Evolutionary conservation across 2,797 vertebrate species (phyloP), one percentile per base, ranked within the genome.

Genomic region (Enteromius trimaculatus): DNA sequence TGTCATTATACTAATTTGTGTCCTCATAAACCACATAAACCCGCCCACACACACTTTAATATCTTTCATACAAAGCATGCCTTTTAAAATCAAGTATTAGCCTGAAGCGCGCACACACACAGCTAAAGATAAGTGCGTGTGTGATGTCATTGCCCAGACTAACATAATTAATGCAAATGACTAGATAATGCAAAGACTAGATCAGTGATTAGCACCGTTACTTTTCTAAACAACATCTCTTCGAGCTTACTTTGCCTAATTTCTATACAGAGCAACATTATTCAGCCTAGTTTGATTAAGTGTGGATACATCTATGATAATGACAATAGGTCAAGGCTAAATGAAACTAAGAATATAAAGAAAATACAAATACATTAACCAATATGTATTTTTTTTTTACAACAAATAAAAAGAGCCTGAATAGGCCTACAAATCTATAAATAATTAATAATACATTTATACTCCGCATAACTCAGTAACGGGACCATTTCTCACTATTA

Each of bases 121-220:
- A 19, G 29, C 8, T 55, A 31, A 60, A 82, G 66, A 79, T 60
- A 26, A 44, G 29, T 31, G 49, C 14, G 65, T 62, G 31, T 26
- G 64, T 55, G 47, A 17, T 1, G 53, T 7, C 70, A 34, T 34
- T 51, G 9, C 62, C 3, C 77, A 68, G 47, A 79, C 47, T 79
- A 79, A 79, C 64, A 79, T 29, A 39, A 55, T 68, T 68, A 53
- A 68, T 39, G 77, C 65, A 53, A 79, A 68, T 68, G 44, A 51
- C 17, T 34, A 77, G 74, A 77, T 78, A 39, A 39, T 39, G 37
- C 37, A 39, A 39, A 39, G 29, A 77, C 19, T 8, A 39, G 23
- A n/a, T 64, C 6, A 34, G 31, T 17, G 21, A 60, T 58, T 42
- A 60, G n/a, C 53, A 39, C 31, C 13, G 13, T 55, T 14, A 37